Evolutionary conservation across 2,113 vertebrate species (phyloP), one percentile per base, ranked within the genome.

Genomic region (Sylvilagus bachmani): DNA sequence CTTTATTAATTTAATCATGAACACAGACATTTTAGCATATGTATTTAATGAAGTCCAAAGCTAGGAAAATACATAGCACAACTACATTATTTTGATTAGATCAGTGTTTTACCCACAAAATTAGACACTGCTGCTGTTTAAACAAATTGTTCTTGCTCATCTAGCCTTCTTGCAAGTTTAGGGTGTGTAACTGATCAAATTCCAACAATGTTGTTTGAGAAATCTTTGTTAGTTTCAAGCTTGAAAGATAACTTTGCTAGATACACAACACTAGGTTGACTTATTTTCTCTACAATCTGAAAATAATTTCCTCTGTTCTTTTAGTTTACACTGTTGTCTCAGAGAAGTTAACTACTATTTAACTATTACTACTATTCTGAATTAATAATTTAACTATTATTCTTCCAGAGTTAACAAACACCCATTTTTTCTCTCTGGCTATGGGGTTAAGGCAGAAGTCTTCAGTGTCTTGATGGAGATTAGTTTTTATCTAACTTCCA

Each of bases 1-100:
- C 29, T 86, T 85, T 84, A 90, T 93, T 95, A 90, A 88, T 95
- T 96, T 88, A 93, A 88, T 62, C 62, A 70, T 91, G 88, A 92
- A 74, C 6, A 33, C 96, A 94, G 62, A 95, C 87, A 90, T 82
- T 89, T 86, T 95, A 81, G 77, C n/a, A 88, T 93, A 49, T 78
- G 49, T 75, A 53, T 81, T 95, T 86, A 91, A 96, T 75, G 80
- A 95, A 61, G 24, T 73, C 49, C 86, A 95, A 90, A 92, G 14
- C 19, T 86, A 69, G 29, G 53, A 81, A 90, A 86, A 70, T 81
- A 38, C 21, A 24, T 69, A 58, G 55, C 21, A 16, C 55, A 17
- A 78, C 49, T 31, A 95, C 19, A 92, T 62, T 96, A 77, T 90
- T 86, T 84, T 92, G 14, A 6, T 62, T 91, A 70, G 49, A 71